A percentile compares a stretch with the other conserved stretches of the same genome.
phyloP scores from a whole-genome alignment of 2,113 vertebrate species.

The Xenopus borealis region DNA sequence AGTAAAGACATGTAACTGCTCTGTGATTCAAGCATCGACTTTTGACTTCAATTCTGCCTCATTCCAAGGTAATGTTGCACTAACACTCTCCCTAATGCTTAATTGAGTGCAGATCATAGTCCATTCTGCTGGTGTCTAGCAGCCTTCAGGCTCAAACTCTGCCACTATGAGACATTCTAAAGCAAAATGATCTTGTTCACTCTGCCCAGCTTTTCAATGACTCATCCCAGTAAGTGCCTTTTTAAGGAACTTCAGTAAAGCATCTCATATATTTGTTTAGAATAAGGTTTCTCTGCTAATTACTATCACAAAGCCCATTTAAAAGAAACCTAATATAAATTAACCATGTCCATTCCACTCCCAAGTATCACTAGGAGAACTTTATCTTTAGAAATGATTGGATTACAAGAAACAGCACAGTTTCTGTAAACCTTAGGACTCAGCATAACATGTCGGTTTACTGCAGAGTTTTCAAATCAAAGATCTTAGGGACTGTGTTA shows the following conservation, averaged over 20 bases:
- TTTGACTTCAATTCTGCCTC: conserved; percentile 4
- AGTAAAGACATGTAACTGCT: conserved; percentile 12
- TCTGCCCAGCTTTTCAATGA: not conserved
- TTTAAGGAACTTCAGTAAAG: not conserved
- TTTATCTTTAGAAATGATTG: no score
- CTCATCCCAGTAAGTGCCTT: conserved; percentile 1
- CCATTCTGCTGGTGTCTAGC: conserved; percentile 5
- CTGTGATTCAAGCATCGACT: not conserved
- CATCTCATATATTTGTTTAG: not conserved
- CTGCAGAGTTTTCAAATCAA: no score
- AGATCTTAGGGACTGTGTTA: no score
- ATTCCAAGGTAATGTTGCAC: conserved; percentile 3
- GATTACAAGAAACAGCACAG: no score
- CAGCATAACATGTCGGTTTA: no score
- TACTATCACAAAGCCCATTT: no score
- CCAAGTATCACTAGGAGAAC: no score
- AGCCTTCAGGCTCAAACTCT: not conserved
- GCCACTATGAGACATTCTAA: not conserved
- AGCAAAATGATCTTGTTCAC: conserved; percentile 7
- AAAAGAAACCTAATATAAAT: no score
- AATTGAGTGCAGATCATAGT: conserved; percentile 7
- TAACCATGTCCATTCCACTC: no score
- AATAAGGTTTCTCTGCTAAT: no score
- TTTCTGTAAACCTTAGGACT: no score
- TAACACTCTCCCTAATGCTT: conserved; percentile 4